Evolutionary conservation across 2,888 invertebrate species (phyloP), one percentile per base, ranked within the genome.

Genomic region (Coleophora flavipennella): DNA sequence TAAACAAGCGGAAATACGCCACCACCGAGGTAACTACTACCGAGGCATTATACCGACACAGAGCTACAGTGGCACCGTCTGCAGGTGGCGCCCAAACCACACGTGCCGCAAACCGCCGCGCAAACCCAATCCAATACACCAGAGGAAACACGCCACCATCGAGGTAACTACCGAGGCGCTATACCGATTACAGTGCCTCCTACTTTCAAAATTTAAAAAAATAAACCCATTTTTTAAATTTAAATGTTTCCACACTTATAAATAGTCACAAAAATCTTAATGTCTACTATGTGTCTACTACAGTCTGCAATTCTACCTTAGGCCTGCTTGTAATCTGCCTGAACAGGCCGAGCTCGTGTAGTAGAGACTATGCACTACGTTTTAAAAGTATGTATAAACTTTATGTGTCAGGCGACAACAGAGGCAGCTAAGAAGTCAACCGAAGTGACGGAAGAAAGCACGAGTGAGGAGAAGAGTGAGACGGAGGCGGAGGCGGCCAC

Each of bases 61-160:
- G 83, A 81, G 38, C 73, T 77, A 41, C 53, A 69, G 10, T 73
- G 80, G 43, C 75, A 65, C 49, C 60, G 81, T 13, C 67, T 87
- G 31, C 81, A 84, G 40, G 75, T 86, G 27, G 70, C 80, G 2
- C 79, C 79, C 1, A 79, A 77, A 38, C 85, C 86, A 0, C 79
- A 85, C 33, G 80, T 84, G 27, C 68, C 10, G 79, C 88, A 1
- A 85, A 10, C 81, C 85, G 0, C 54, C 69, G 1, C 75, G 88
- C 7, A 70, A 88, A 8, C 73, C 83, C 12, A 88, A 88, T 62
- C 88, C 88, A 1, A 69, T 88, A 11, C 57, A 88, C 13, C 81
- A 81, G 48, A 81, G 87, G 49, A 85, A 87, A 53, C 69, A 75
- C 46, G 74, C 72, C 41, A 71, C 83, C 44, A 72, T 80, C 39